Conservation (phyloP, 2,888 invertebrate genomes). For the Latrodectus hesperus region DNA sequence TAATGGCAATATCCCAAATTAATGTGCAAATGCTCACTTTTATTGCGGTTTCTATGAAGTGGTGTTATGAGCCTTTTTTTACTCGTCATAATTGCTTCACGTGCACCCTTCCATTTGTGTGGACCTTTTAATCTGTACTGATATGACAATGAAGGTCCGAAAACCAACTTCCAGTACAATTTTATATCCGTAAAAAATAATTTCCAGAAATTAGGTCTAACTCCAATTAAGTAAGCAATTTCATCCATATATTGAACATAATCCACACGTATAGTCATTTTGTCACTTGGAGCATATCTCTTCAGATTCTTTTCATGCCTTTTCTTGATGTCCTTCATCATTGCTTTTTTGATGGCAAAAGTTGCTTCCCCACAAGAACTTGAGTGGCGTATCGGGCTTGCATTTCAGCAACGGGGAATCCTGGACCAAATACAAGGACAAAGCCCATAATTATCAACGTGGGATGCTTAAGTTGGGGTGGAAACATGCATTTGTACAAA, state of each 20-base stretch:
- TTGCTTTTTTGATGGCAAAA: slow-evolving; percentile 44
- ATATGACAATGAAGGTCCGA: slow-evolving; percentile 74
- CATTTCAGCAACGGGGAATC: slow-evolving; percentile 70
- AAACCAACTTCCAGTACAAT: slow-evolving; percentile 72
- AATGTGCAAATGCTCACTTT: slow-evolving; percentile 22
- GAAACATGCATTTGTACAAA: slow-evolving; percentile 72
- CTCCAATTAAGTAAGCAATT: slow-evolving; percentile 75
- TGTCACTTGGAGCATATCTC: slow-evolving; percentile 42
- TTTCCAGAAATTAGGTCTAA: slow-evolving; percentile 74
- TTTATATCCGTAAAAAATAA: slow-evolving; percentile 72
- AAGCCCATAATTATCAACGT: slow-evolving; percentile 72
- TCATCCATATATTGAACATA: slow-evolving; percentile 75
- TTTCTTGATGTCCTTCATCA: slow-evolving; percentile 46
- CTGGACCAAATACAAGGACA: slow-evolving; percentile 69
- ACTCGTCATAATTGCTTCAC: slow-evolving; percentile 75
- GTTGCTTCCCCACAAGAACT: slow-evolving; percentile 46
- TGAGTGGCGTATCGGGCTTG: slow-evolving; percentile 68
- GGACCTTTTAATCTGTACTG: slow-evolving; percentile 75
- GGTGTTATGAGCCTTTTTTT: slow-evolving; percentile 67
- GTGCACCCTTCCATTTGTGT: slow-evolving; percentile 75
- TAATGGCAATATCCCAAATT: slow-evolving; percentile 9
- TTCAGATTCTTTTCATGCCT: slow-evolving; percentile 32
- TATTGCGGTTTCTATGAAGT: slow-evolving; percentile 68
- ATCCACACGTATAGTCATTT: slow-evolving; percentile 69
- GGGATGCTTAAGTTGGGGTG: slow-evolving; percentile 70